Evolutionary conservation across 1,140 invertebrate species (phyloP).

Genomic region (Uloborus diversus): DNA sequence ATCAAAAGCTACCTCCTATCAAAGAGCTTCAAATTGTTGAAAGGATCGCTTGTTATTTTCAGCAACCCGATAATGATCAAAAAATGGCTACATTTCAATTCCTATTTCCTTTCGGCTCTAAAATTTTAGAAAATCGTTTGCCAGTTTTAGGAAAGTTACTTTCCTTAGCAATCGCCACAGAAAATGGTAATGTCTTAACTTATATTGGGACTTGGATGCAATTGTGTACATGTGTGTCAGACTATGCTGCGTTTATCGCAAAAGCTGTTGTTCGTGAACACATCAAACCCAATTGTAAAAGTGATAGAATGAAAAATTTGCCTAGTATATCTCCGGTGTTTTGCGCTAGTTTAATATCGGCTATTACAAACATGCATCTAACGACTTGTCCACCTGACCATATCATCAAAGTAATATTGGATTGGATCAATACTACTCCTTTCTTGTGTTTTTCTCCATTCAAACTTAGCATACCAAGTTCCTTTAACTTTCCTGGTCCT

Average conservation of each 20-base stretch:
- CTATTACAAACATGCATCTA: conserved; percentile 40
- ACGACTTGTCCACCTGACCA: conserved; percentile 40
- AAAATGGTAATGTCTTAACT: conserved; percentile 44
- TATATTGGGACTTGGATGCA: conserved; percentile 53
- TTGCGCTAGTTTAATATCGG: conserved; percentile 43
- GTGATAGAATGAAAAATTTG: conserved; percentile 27
- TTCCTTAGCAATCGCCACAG: conserved; percentile 44
- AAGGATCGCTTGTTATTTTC: conserved; percentile 38
- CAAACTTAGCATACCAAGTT: conserved; percentile 39
- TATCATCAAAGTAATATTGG: conserved; percentile 25
- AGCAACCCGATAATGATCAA: conserved; percentile 31
- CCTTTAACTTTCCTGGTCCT: conserved; percentile 48
- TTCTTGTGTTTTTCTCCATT: conserved; percentile 30
- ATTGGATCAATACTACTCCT: conserved; percentile 35
- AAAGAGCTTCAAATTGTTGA: conserved; percentile 47
- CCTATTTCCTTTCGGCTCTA: conserved; percentile 41
- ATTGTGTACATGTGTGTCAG: conserved; percentile 29
- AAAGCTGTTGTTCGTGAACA: conserved; percentile 30
- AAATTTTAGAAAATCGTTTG: conserved; percentile 29
- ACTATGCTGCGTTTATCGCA: conserved; percentile 42
- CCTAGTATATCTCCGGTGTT: conserved; percentile 39
- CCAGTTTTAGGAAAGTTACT: conserved; percentile 41
- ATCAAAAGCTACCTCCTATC: conserved; percentile 46
- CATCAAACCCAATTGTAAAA: conserved; percentile 5
- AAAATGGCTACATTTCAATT: conserved; percentile 53